phyloP scores from a whole-genome alignment of 1,140 invertebrate species.

The Neomicropteryx cornuta region DNA sequence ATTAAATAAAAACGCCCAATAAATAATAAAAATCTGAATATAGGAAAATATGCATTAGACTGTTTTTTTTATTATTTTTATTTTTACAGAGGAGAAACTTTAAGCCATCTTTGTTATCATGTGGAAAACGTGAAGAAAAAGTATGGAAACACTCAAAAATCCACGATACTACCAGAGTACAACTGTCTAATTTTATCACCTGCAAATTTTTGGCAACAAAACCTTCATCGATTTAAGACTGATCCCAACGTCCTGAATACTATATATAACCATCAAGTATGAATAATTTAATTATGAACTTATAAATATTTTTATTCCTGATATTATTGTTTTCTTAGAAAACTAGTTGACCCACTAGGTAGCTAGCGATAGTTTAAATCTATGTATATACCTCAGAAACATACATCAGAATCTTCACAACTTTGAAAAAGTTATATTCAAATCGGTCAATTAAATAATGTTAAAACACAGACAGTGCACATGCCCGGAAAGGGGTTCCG shows the following conservation, averaged over 20 bases:
- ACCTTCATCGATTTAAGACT: slow-evolving; percentile 60
- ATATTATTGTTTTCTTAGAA: slow-evolving; percentile 5
- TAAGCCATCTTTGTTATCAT: slow-evolving; percentile 77
- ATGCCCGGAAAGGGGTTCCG: too few species aligned
- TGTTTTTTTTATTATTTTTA: slow-evolving; percentile 9
- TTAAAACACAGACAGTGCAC: slow-evolving; percentile 1
- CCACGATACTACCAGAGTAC: slow-evolving; percentile 72
- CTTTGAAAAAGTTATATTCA: slow-evolving; percentile 2
- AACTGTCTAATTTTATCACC: slow-evolving; percentile 88
- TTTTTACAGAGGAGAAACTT: slow-evolving; percentile 46
- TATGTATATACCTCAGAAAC: too few species aligned
- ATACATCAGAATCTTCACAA: slow-evolving; percentile 27
- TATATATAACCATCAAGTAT: slow-evolving; percentile 72
- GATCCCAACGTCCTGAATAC: slow-evolving; percentile 71
- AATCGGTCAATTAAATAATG: slow-evolving; percentile 12
- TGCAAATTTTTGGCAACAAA: slow-evolving; percentile 86
- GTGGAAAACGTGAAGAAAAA: slow-evolving; percentile 66
- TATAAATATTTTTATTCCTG: slow-evolving; percentile 1
- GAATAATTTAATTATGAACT: slow-evolving; percentile 15
- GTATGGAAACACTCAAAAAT: slow-evolving; percentile 35
- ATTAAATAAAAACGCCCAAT: too few species aligned
- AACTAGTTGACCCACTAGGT: too few species aligned
- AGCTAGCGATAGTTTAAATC: too few species aligned
- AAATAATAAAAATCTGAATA: too few species aligned
- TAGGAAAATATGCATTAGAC: too few species aligned